Percentiles rank a stretch among this genome's conserved stretches.
phyloP scores from a whole-genome alignment of 2,888 invertebrate genomes.

The Limenitis camilla region DNA sequence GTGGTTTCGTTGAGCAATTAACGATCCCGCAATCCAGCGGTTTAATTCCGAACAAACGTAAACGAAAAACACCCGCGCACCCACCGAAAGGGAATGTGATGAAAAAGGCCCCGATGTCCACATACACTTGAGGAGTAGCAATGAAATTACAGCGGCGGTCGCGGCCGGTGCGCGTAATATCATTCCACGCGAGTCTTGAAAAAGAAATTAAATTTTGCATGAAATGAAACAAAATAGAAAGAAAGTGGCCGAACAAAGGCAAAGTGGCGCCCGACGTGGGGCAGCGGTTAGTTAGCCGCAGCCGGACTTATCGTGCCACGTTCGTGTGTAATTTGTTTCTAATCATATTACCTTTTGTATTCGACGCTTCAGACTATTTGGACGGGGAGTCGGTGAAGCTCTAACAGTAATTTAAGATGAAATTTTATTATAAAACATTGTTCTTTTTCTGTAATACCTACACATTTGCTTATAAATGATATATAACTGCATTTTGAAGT shows the following conservation, averaged over 20 bases:
- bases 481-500: too few relatives aligned
- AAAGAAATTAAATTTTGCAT: slow-evolving; percentile 75
- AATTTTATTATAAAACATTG: slow-evolving; percentile 36
- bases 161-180: slow-evolving; percentile 63
- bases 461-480: too few relatives aligned
- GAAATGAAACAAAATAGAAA: slow-evolving; percentile 73
- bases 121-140: slow-evolving; percentile 68
- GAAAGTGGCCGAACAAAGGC: slow-evolving; percentile 69
- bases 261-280: slow-evolving; percentile 48
- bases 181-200: slow-evolving; percentile 73
- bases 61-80: slow-evolving; percentile 58
- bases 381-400: slow-evolving; percentile 5
- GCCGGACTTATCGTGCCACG: slow-evolving; percentile 33
- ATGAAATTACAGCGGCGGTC: slow-evolving; percentile 67
- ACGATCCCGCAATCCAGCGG: slow-evolving; percentile 61
- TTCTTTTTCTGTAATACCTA: background rate
- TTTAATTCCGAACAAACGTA: slow-evolving; percentile 67
- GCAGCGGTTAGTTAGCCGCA: slow-evolving; percentile 57
- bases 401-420: slow-evolving; percentile 33
- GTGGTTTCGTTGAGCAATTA: slow-evolving; percentile 67
- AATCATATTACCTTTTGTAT: slow-evolving; percentile 66
- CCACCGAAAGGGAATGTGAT: slow-evolving; percentile 71
- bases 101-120: slow-evolving; percentile 71
- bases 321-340: slow-evolving; percentile 64
- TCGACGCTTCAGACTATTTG: slow-evolving; percentile 26